These are phyloP conservation scores for Meda fulgida DNA, from an alignment of 2,797 vertebrate genomes.

Conservation along the genomic window DNA sequence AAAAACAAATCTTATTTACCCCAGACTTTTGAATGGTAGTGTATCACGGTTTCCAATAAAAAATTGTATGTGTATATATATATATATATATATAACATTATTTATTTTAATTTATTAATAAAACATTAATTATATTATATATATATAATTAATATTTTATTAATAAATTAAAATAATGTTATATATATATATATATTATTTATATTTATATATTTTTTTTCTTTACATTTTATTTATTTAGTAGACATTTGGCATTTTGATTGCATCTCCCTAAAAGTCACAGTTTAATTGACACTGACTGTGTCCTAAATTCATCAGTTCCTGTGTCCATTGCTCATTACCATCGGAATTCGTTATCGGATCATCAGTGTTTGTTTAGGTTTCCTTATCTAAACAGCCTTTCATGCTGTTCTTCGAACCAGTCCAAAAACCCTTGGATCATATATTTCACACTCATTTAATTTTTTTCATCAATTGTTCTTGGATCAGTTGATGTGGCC, in stretches of 20 bases:
- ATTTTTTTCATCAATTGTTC: slow-evolving; percentile 64
- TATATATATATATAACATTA: neutral
- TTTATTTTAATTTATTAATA: too few species aligned
- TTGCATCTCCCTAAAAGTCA: neutral
- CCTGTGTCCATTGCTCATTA: slow-evolving; percentile 7
- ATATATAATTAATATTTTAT: too few species aligned
- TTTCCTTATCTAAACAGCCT: slow-evolving; percentile 26
- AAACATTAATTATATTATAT: too few species aligned
- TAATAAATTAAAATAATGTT: neutral
- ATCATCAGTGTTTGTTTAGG: slow-evolving; percentile 42
- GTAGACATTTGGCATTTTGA: neutral
- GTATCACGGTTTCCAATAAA: too few species aligned
- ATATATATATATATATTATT: neutral
- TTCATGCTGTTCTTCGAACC: slow-evolving; percentile 69
- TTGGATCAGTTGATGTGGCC: slow-evolving; percentile 65
- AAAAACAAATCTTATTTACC: too few species aligned
- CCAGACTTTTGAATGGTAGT: too few species aligned
- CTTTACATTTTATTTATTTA: neutral
- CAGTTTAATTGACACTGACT: neutral
- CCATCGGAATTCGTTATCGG: slow-evolving; percentile 12
- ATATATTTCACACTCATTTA: slow-evolving; percentile 62
- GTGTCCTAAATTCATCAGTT: neutral
- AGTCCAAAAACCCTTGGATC: slow-evolving; percentile 63
- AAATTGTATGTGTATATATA: too few species aligned
- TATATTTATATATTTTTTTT: neutral